phyloP scores from a whole-genome alignment of 2,888 invertebrate species.

The Andrena hattorfiana region DNA sequence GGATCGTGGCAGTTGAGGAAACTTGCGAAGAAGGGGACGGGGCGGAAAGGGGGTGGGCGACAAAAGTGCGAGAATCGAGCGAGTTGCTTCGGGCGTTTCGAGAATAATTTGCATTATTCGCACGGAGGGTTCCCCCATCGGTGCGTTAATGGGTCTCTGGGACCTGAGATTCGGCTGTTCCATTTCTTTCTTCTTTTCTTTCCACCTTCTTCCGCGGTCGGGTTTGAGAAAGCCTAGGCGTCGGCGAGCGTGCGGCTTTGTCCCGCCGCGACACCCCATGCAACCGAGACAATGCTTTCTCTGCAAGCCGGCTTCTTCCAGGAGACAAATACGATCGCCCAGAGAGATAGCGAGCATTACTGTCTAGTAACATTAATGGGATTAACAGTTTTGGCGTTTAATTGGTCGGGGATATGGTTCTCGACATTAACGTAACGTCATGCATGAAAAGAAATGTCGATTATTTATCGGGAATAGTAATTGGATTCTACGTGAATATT shows the following conservation, averaged over 20 bases:
- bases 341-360: slow-evolving; percentile 4
- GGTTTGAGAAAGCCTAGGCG: slow-evolving; percentile 12
- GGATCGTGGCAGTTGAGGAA: slow-evolving; percentile 8
- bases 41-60: slow-evolving; percentile 28
- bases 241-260: slow-evolving; percentile 1
- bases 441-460: not conserved
- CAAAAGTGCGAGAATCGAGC: slow-evolving; percentile 60
- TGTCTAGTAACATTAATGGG: slow-evolving; percentile 21
- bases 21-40: not conserved
- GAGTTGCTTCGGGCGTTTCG: slow-evolving; percentile 62
- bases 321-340: slow-evolving; percentile 4
- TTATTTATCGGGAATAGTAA: too few species aligned
- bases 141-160: slow-evolving; percentile 70
- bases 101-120: slow-evolving; percentile 74
- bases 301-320: not conserved
- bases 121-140: slow-evolving; percentile 58
- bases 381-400: slow-evolving; percentile 17
- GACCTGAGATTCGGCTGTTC: slow-evolving; percentile 68
- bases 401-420: not conserved
- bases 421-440: not conserved
- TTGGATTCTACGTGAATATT: too few species aligned
- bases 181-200: slow-evolving; percentile 43
- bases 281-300: slow-evolving; percentile 19
- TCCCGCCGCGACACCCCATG: slow-evolving; percentile 7
- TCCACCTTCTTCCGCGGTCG: not conserved